These are phyloP conservation scores for Myotis lucifugus DNA, from an alignment of 2,113 vertebrate species.

Conservation along the genomic window DNA sequence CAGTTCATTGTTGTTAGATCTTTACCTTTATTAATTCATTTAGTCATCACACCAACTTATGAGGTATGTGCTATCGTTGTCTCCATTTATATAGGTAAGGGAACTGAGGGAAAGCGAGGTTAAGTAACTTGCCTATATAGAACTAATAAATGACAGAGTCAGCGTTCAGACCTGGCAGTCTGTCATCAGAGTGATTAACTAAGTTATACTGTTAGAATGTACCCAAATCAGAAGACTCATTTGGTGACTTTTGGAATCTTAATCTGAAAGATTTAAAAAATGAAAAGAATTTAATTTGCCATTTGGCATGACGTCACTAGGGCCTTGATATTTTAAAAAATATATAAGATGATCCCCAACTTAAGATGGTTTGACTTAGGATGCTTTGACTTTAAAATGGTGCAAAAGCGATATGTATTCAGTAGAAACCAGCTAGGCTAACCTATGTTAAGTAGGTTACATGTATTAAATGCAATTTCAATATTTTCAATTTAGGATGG, in stretches of 20 bases:
- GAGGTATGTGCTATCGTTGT: background rate
- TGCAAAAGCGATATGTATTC: background rate
- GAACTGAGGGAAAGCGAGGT: constrained; percentile 12
- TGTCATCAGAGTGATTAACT: background rate
- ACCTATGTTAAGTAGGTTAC: background rate
- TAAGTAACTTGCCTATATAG: constrained; percentile 27
- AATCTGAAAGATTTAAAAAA: background rate
- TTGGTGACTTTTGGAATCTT: background rate
- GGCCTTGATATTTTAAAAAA: background rate
- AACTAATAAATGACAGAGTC: constrained; percentile 1
- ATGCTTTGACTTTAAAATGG: background rate
- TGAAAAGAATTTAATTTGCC: background rate
- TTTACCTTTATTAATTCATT: background rate
- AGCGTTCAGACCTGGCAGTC: background rate
- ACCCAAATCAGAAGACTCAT: background rate
- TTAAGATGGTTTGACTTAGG: background rate
- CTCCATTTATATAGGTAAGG: background rate
- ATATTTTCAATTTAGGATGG: background rate
- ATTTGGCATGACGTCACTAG: background rate
- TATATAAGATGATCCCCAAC: background rate
- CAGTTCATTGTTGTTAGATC: background rate
- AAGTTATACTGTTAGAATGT: background rate
- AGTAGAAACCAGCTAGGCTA: background rate
- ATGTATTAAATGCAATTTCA: background rate
- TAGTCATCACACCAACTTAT: background rate